A percentile compares a stretch with the other conserved stretches of the same genome.
phyloP scores from a whole-genome alignment of 2,113 vertebrate genomes.

The Tragelaphus scriptus region DNA sequence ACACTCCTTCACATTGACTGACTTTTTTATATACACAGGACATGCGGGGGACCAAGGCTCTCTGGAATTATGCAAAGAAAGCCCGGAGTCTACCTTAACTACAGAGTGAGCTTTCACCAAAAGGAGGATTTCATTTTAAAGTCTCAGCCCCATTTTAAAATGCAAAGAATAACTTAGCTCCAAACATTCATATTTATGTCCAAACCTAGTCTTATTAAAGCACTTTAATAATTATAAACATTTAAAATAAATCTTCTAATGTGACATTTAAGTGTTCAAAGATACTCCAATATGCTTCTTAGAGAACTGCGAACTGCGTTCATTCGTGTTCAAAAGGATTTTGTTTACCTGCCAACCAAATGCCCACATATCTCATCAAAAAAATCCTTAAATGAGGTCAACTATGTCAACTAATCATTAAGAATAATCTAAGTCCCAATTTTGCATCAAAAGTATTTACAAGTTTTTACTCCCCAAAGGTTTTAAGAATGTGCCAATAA shows the following conservation, averaged over 20 bases:
- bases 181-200: constrained; percentile 1
- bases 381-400: constrained; percentile 40
- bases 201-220: constrained; percentile 21
- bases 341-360: constrained; percentile 59
- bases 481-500: constrained; percentile 18
- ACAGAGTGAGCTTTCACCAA: constrained; percentile 62
- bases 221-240: constrained; percentile 3
- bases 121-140: constrained; percentile 62
- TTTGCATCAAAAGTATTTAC: constrained; percentile 32
- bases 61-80: constrained; percentile 74
- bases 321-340: constrained; percentile 22
- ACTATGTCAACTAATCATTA: constrained; percentile 31
- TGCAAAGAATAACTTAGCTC: constrained; percentile 25
- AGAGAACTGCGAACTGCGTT: not conserved
- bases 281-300: constrained; percentile 64
- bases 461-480: constrained; percentile 32
- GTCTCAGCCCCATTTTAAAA: constrained; percentile 24
- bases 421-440: constrained; percentile 24
- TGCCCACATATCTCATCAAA: constrained; percentile 18
- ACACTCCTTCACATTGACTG: constrained; percentile 67
- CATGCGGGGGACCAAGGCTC: constrained; percentile 76
- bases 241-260: constrained; percentile 43
- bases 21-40: constrained; percentile 70
- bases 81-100: constrained; percentile 71
- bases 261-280: constrained; percentile 61